Evolutionary conservation across 2,113 vertebrate species (phyloP).

Genomic region (Crotalus tigris): DNA sequence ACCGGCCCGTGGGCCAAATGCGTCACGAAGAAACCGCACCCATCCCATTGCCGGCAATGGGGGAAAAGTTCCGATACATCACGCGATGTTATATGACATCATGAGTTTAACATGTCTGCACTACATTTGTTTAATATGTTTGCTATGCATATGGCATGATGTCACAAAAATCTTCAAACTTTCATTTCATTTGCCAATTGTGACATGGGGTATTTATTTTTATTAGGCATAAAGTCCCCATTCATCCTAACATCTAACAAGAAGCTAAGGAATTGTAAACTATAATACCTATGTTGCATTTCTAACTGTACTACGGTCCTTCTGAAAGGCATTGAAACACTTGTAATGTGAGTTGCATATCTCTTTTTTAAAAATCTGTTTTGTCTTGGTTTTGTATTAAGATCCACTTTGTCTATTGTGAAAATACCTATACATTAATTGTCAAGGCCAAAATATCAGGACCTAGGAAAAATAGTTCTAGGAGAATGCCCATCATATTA

Average conservation of each 20-base stretch:
- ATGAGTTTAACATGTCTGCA: too few relatives aligned
- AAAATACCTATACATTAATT: not conserved
- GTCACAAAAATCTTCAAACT: not conserved
- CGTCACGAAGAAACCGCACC: too few relatives aligned
- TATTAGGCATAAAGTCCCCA: not conserved
- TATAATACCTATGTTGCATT: slow-evolving; percentile 21
- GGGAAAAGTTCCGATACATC: too few relatives aligned
- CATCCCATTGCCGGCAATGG: too few relatives aligned
- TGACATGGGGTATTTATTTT: accelerated
- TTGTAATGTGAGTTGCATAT: not conserved
- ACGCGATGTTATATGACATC: too few relatives aligned
- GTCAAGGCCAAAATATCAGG: not conserved
- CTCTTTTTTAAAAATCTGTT: not conserved
- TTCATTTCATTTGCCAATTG: not conserved
- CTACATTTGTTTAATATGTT: slow-evolving; percentile 5
- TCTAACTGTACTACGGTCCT: not conserved
- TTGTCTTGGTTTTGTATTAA: not conserved
- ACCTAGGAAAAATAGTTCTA: not conserved
- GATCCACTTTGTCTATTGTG: not conserved
- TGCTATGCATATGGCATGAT: not conserved
- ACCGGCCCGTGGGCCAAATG: too few relatives aligned
- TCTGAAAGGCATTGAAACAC: not conserved
- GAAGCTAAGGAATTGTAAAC: slow-evolving; percentile 8
- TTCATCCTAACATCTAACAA: not conserved
- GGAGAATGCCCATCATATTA: not conserved